Evolutionary conservation across 2,797 vertebrate genomes (phyloP).

Genomic region (Gila robusta): DNA sequence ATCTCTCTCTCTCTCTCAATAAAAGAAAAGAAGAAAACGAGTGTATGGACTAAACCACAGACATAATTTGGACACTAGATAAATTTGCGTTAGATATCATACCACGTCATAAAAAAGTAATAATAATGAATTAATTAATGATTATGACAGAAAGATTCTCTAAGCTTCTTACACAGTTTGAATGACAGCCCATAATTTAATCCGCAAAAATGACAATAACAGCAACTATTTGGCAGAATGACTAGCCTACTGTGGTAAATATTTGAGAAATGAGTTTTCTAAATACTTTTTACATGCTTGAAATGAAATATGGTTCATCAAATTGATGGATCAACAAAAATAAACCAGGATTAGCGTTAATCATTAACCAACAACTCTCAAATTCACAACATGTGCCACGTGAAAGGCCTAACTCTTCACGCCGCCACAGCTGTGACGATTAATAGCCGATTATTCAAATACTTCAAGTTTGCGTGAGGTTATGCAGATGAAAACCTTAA

Average conservation of each 20-base stretch:
- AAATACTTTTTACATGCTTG: neutral
- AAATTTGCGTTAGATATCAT: no score
- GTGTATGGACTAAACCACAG: no score
- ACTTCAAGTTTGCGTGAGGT: neutral
- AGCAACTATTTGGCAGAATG: neutral
- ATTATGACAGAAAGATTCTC: neutral
- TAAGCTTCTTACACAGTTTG: neutral
- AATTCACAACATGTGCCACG: neutral
- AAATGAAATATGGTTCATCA: neutral
- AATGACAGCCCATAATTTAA: neutral
- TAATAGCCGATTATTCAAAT: neutral
- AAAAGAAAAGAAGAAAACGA: neutral
- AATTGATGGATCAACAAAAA: neutral
- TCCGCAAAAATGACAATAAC: no score
- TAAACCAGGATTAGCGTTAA: neutral
- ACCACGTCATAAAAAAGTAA: neutral
- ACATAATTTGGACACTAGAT: no score
- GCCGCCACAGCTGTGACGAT: neutral
- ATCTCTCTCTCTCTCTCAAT: no score
- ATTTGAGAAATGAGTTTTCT: neutral
- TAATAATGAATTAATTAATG: neutral
- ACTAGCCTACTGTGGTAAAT: neutral
- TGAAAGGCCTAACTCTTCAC: neutral
- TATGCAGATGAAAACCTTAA: neutral
- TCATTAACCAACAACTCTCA: neutral